Evolutionary conservation across 92 coral and sea anemone genomes (phyloP).

Genomic region (Parazoanthus swiftii): DNA sequence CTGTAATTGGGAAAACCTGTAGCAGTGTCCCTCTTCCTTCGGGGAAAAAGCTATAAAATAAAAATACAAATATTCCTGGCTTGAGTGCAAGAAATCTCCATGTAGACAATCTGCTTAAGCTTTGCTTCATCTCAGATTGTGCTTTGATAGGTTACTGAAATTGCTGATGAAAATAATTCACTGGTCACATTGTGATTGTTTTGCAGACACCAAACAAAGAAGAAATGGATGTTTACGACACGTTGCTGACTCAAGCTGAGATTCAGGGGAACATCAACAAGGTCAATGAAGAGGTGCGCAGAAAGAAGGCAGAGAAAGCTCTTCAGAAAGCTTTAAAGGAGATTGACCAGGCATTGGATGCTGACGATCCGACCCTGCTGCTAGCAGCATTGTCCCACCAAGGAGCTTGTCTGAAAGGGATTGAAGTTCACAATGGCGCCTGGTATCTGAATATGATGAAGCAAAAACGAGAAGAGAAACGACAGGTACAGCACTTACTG

Average conservation of each 20-base stretch:
- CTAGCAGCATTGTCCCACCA: conserved; percentile 57
- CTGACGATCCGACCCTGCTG: conserved; percentile 60
- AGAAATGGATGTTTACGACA: conserved; percentile 87
- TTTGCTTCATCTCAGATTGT: neutral
- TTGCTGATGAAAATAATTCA: too few relatives aligned
- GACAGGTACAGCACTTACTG: conserved; percentile 69
- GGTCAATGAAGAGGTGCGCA: conserved; percentile 81
- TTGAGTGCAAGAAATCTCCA: too few relatives aligned
- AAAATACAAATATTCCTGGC: too few relatives aligned
- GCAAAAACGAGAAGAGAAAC: conserved; percentile 61
- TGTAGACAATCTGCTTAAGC: neutral
- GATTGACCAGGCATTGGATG: conserved; percentile 71
- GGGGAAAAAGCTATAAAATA: too few relatives aligned
- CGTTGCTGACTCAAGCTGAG: conserved; percentile 92
- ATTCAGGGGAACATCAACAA: conserved; percentile 91
- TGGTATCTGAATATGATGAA: conserved; percentile 85
- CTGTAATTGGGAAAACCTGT: too few relatives aligned
- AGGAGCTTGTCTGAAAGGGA: conserved; percentile 65
- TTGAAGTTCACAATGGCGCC: conserved; percentile 58
- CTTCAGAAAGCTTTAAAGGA: conserved; percentile 59
- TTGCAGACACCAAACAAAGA: conserved; percentile 89
- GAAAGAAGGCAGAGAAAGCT: conserved; percentile 70
- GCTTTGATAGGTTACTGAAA: neutral
- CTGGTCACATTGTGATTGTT: neutral
- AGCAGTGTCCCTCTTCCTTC: too few relatives aligned